Conservation (phyloP, 2,888 invertebrate genomes). For the Polydrusus cervinus region DNA sequence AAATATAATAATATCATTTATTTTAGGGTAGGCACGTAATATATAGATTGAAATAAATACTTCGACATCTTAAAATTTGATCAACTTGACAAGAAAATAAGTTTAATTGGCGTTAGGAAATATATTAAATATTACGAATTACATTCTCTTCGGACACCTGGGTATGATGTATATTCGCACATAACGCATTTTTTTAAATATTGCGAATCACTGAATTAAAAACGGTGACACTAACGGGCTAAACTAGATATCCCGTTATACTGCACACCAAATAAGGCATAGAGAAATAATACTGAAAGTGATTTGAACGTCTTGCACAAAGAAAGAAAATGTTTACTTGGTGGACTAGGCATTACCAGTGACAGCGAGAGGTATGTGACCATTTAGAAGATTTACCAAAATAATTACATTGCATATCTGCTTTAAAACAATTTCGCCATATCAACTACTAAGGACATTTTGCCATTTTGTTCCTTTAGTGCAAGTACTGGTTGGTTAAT, state of each 20-base stretch:
- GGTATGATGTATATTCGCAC: conserved; percentile 44
- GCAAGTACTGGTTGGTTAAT: no score
- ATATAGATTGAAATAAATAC: no score
- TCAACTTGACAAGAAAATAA: neutral
- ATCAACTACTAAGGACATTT: no score
- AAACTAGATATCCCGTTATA: conserved; percentile 48
- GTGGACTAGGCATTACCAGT: conserved; percentile 43
- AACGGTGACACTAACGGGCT: conserved; percentile 52
- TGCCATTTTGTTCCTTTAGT: no score
- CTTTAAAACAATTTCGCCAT: no score
- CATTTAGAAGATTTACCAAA: conserved; percentile 1
- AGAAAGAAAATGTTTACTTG: conserved; percentile 48
- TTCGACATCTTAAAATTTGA: neutral
- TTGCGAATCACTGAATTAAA: conserved; percentile 44
- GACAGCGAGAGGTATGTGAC: conserved; percentile 27
- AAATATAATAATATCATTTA: no score
- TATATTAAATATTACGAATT: conserved; percentile 29
- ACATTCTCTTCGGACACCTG: conserved; percentile 34
- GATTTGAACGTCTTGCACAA: conserved; percentile 50
- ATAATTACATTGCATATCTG: no score
- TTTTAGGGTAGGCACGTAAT: no score
- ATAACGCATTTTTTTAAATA: conserved; percentile 40
- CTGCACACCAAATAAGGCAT: conserved; percentile 49
- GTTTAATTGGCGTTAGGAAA: neutral
- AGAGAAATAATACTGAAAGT: conserved; percentile 54